A percentile compares a stretch with the other conserved stretches of the same genome.
phyloP scores from a whole-genome alignment of 2,113 vertebrate genomes.

The Clarias macrocephalus region DNA sequence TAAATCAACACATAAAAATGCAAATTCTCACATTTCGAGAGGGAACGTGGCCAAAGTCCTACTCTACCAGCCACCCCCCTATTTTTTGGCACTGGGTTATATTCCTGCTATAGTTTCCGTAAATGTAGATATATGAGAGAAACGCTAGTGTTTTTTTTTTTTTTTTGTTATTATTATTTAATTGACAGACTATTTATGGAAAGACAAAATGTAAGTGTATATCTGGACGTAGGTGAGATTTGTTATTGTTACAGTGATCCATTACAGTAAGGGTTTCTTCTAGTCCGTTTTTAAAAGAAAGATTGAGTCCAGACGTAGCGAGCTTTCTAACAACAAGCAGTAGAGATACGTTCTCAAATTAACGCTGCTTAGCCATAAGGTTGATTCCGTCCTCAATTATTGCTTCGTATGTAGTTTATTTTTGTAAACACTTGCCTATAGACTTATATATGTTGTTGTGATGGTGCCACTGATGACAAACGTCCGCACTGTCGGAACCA shows the following conservation, averaged over 20 bases:
- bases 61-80: conserved; percentile 57
- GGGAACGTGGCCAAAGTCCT: conserved; percentile 70
- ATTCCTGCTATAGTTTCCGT: conserved; percentile 44
- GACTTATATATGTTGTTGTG: not conserved
- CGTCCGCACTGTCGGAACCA: too few relatives aligned
- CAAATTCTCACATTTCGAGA: conserved; percentile 81
- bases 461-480: too few relatives aligned
- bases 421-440: not conserved
- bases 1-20: conserved; percentile 87
- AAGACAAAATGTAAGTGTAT: conserved; percentile 12
- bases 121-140: conserved; percentile 28
- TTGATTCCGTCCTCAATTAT: not conserved
- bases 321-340: not conserved
- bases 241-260: not conserved
- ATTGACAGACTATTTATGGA: not conserved
- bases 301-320: not conserved
- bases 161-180: not conserved
- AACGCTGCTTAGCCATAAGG: not conserved
- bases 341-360: not conserved
- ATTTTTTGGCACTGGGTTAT: conserved; percentile 57
- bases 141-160: not conserved
- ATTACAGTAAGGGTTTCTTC: not conserved
- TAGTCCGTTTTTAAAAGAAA: not conserved
- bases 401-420: not conserved
- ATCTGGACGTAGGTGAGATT: not conserved